Conservation (phyloP, 2,113 vertebrate species). For the Ciconia boyciana region DNA sequence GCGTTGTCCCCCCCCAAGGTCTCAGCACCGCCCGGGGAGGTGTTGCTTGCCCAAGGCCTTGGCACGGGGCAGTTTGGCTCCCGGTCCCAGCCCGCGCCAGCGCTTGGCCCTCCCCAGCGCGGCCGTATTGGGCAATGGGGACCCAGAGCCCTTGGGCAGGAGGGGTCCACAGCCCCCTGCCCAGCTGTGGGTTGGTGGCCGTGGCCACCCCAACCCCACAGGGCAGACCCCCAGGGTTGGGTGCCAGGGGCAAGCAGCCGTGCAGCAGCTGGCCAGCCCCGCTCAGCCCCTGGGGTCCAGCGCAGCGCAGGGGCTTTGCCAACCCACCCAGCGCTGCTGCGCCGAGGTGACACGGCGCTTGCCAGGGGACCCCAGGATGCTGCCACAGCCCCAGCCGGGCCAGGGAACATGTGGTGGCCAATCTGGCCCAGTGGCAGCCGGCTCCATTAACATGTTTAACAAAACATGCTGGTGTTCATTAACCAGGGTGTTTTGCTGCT, state of each 20-base stretch:
- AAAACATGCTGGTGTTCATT: slow-evolving; percentile 35
- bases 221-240: rapidly evolving
- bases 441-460: background rate
- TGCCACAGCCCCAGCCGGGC: rapidly evolving
- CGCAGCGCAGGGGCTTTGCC: background rate
- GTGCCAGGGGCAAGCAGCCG: background rate
- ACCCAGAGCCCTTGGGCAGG: background rate
- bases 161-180: background rate
- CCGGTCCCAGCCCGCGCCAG: background rate
- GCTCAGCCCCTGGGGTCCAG: background rate
- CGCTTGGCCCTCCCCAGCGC: background rate
- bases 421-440: background rate
- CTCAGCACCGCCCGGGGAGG: background rate
- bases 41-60: background rate
- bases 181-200: rapidly evolving
- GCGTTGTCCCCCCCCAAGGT: too few species aligned
- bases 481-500: slow-evolving; percentile 23
- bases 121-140: background rate
- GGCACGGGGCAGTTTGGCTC: background rate
- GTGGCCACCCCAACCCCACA: background rate
- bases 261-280: too few species aligned
- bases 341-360: background rate
- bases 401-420: background rate
- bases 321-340: background rate
- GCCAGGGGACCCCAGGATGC: background rate